Conservation (phyloP, 2,113 vertebrate genomes). For the Seriola quinqueradiata region DNA sequence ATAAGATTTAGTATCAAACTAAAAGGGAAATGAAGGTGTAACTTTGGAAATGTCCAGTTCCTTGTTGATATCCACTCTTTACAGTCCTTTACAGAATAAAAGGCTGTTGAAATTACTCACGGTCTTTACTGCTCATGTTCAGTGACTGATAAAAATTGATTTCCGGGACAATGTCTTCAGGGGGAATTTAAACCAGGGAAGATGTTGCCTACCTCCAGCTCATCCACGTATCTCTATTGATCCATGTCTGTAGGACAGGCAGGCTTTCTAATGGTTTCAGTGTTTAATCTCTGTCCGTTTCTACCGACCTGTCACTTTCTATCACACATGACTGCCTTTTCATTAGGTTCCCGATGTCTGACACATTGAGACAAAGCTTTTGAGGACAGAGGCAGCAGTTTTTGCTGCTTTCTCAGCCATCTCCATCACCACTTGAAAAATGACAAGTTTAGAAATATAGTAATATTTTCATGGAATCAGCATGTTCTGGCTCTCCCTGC, state of each 20-base stretch:
- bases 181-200: conserved; percentile 26
- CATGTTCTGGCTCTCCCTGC: neutral
- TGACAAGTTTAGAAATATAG: conserved; percentile 13
- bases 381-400: conserved; percentile 31
- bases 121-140: conserved; percentile 1
- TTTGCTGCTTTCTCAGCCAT: neutral
- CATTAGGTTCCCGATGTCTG: conserved; percentile 49
- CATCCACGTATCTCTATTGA: conserved; percentile 43
- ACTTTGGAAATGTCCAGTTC: conserved; percentile 25
- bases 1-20: conserved; percentile 50
- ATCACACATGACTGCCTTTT: conserved; percentile 55
- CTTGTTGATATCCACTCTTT: neutral
- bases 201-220: conserved; percentile 32
- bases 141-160: conserved; percentile 24
- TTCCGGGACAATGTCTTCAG: conserved; percentile 16
- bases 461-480: neutral
- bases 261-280: conserved; percentile 36
- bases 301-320: conserved; percentile 43
- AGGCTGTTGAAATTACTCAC: neutral
- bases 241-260: conserved; percentile 27
- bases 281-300: conserved; percentile 57
- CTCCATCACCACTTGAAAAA: neutral
- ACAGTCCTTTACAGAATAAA: neutral
- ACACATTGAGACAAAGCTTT: conserved; percentile 35
- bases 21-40: conserved; percentile 37